Evolutionary conservation across 2,888 invertebrate genomes (phyloP).

Genomic region (Acanthosepion esculentum): DNA sequence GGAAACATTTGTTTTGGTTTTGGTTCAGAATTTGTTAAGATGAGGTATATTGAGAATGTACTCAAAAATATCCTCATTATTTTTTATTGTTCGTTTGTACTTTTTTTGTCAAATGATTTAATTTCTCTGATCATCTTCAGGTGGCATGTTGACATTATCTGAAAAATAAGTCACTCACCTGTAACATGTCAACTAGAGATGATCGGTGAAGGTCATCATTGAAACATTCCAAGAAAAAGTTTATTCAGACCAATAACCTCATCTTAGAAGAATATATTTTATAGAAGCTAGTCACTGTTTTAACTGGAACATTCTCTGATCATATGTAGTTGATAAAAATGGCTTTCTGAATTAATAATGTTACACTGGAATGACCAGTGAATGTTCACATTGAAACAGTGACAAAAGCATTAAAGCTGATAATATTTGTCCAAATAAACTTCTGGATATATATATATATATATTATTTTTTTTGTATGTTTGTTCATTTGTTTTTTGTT

Average conservation of each 20-base stretch:
- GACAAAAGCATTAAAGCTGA: neutral
- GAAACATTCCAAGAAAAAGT: neutral
- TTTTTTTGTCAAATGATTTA: too few relatives aligned
- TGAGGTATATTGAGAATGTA: neutral
- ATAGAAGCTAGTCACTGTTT: neutral
- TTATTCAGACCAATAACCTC: neutral
- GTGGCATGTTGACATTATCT: neutral
- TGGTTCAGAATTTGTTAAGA: too few relatives aligned
- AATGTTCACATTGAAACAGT: neutral
- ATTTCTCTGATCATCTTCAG: neutral
- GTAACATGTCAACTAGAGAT: constrained; percentile 8
- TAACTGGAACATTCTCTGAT: neutral
- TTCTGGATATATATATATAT: neutral
- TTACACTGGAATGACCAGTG: neutral
- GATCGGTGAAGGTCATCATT: constrained; percentile 20
- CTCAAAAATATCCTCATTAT: neutral
- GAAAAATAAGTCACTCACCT: neutral
- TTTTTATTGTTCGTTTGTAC: neutral
- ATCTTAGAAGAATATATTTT: neutral
- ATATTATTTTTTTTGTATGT: neutral
- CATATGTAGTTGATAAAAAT: neutral
- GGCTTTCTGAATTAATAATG: neutral
- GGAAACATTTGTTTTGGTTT: neutral
- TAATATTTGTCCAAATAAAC: neutral
- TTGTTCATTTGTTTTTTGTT: neutral